Base-by-base conservation (phyloP, 2,888 invertebrate genomes). In the Acanthosepion esculentum region DNA sequence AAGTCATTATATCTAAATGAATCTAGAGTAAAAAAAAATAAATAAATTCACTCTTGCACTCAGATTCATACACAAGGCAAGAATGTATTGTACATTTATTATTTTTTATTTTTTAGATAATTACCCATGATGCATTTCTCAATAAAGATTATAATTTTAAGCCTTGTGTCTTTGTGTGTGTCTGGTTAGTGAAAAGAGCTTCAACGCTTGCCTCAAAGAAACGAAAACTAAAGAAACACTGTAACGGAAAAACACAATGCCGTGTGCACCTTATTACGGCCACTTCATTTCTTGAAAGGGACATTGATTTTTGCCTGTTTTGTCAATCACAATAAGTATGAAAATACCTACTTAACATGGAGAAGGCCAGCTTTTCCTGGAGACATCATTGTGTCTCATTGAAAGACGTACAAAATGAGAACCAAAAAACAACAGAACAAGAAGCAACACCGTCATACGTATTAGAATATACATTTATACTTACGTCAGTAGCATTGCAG, bases 91-190 rank as follows among this genome's bases (percentile, higher is more conserved):
- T 78, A 5, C 12, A 12, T 78, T 0, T 78, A 12, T 0, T 78
- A 12, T 78, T n/a, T n/a, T 78, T n/a, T 93, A n/a, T 26, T 93
- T 50, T 53, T 50, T 50, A 53, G 93, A 93, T 93, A 93, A 93
- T 93, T 93, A 93, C 93, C 48, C 50, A 93, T 53, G 93, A 93
- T 53, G 53, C 93, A 93, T 93, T 93, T 93, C 93, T 93, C 53
- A 93, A 93, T 93, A 93, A 93, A 93, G 93, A 93, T 93, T 93
- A 93, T 93, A 93, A 93, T 93, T 93, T 93, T 93, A 93, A 93
- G 93, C 93, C 53, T 53, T 53, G 93, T 93, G 93, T 93, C 93
- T 93, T 93, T 93, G 93, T 93, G 48, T 48, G 53, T 53, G 18
- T 48, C 93, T 93, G 29, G 93, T 50, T 3, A 50, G 50, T 93